phyloP scores from a whole-genome alignment of 2,888 invertebrate genomes.

The Microctonus hyperodae region DNA sequence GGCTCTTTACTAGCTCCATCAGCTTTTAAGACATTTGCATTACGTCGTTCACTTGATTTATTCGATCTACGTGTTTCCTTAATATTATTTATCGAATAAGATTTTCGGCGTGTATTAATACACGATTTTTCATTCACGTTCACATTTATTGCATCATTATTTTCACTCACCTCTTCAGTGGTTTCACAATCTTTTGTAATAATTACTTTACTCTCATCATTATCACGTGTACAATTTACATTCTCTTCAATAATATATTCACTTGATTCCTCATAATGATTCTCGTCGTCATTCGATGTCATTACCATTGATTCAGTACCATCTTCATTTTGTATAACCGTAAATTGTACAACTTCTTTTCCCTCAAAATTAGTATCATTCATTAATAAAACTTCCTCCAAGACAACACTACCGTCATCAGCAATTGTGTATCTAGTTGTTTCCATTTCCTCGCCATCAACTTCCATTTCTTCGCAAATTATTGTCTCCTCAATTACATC shows the following conservation, averaged over 20 bases:
- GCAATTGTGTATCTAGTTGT: conserved; percentile 40
- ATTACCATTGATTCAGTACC: conserved; percentile 48
- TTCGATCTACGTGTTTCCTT: conserved; percentile 13
- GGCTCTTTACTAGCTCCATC: conserved; percentile 1
- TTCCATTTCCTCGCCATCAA: conserved; percentile 44
- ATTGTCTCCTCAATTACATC: conserved; percentile 61
- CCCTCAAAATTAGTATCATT: conserved; percentile 44
- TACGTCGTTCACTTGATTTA: not conserved
- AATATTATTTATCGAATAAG: conserved; percentile 20
- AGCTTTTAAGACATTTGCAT: not conserved
- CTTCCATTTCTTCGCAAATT: conserved; percentile 61
- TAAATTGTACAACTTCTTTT: conserved; percentile 51
- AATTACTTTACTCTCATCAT: conserved; percentile 30
- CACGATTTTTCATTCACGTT: not conserved
- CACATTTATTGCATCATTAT: not conserved
- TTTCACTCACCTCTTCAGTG: not conserved
- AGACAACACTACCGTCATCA: conserved; percentile 43
- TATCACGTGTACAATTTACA: conserved; percentile 42
- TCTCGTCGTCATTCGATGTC: conserved; percentile 27
- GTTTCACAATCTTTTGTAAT: not conserved
- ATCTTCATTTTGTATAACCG: conserved; percentile 53
- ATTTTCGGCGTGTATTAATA: conserved; percentile 14
- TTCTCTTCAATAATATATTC: conserved; percentile 42
- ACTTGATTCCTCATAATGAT: conserved; percentile 33
- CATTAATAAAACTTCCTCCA: conserved; percentile 51